Evolutionary conservation across 64 coral and sea anemone genomes (phyloP).

Genomic region (Anthopleura sola): DNA sequence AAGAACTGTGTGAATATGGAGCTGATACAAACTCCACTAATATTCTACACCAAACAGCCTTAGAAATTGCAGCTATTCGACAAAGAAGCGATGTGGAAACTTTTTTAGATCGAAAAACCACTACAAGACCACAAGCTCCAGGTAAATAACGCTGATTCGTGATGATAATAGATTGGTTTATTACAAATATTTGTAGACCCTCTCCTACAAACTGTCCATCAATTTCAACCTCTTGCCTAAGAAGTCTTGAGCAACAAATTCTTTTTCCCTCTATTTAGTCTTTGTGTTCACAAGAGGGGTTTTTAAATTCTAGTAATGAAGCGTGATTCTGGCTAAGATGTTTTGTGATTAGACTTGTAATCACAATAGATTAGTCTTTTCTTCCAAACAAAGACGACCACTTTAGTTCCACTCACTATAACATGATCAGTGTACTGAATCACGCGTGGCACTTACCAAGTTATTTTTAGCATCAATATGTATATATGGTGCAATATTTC

Average conservation of each 20-base stretch:
- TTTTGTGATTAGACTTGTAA: slow-evolving; percentile 6
- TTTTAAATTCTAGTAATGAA: background rate
- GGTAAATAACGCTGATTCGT: slow-evolving; percentile 24
- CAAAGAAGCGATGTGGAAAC: slow-evolving; percentile 73
- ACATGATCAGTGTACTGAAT: background rate
- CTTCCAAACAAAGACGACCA: background rate
- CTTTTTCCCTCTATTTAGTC: background rate
- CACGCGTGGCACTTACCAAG: background rate
- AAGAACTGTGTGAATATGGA: slow-evolving; percentile 59
- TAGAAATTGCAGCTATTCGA: slow-evolving; percentile 61
- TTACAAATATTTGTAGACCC: too few species aligned
- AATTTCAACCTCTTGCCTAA: background rate
- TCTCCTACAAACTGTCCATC: too few species aligned
- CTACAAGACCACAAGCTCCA: slow-evolving; percentile 58
- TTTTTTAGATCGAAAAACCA: slow-evolving; percentile 69
- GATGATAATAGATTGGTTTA: background rate
- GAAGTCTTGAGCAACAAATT: background rate
- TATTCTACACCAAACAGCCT: slow-evolving; percentile 67
- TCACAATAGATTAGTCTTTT: slow-evolving; percentile 4
- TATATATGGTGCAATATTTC: too few species aligned
- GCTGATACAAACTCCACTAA: slow-evolving; percentile 78
- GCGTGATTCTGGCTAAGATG: background rate
- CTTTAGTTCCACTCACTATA: background rate
- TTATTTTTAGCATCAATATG: too few species aligned
- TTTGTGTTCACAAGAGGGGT: background rate